Percentiles rank a stretch among this genome's conserved stretches.
Evolutionary conservation across 2,113 vertebrate species (phyloP).

Genomic region (Perca flavescens): DNA sequence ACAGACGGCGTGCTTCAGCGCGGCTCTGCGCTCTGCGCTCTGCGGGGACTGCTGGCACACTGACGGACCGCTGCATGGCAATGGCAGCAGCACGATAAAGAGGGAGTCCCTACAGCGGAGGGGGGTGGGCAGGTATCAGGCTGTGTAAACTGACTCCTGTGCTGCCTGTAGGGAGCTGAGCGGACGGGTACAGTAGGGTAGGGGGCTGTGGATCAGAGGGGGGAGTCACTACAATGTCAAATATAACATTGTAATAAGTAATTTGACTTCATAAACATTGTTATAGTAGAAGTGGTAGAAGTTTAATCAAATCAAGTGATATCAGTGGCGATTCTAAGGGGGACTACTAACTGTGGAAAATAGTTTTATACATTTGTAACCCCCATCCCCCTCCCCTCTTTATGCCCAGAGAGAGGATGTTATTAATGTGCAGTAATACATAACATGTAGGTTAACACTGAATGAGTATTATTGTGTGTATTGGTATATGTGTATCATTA

Average conservation of each 20-base stretch:
- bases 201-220: neutral
- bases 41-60: constrained; percentile 56
- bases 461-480: too few relatives aligned
- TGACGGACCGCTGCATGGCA: constrained; percentile 41
- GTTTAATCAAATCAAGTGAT: neutral
- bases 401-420: too few relatives aligned
- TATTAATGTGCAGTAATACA: too few relatives aligned
- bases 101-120: constrained; percentile 42
- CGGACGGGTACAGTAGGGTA: too few relatives aligned
- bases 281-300: neutral
- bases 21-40: constrained; percentile 47
- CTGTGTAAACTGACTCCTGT: constrained; percentile 70
- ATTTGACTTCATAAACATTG: neutral
- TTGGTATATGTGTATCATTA: too few relatives aligned
- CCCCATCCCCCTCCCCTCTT: too few relatives aligned
- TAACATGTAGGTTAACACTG: too few relatives aligned
- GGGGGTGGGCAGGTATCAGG: constrained; percentile 66
- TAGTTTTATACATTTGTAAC: too few relatives aligned
- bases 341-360: too few relatives aligned
- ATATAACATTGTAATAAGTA: constrained; percentile 9
- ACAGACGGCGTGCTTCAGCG: constrained; percentile 29
- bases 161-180: constrained; percentile 36
- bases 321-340: too few relatives aligned
- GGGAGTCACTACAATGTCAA: neutral
- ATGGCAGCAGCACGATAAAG: constrained; percentile 21